A percentile compares a stretch with the other conserved stretches of the same genome.
phyloP scores from a whole-genome alignment of 2,113 vertebrate species.

The Megatriorchis doriae region DNA sequence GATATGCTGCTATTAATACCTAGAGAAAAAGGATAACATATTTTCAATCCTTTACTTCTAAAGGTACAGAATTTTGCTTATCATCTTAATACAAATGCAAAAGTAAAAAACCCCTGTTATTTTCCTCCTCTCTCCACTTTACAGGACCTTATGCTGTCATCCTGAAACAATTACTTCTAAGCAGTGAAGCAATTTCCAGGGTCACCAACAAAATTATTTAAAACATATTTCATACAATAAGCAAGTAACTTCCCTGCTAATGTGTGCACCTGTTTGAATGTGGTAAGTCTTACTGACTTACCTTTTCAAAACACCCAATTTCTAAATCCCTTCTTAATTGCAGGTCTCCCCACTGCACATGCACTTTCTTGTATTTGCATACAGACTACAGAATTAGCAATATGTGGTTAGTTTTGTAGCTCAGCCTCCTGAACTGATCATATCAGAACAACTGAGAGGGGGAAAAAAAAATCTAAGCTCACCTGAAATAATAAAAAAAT shows the following conservation, averaged over 20 bases:
- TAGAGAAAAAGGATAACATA: neutral
- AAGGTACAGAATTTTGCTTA: neutral
- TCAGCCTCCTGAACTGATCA: neutral
- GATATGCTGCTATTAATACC: conserved; percentile 63
- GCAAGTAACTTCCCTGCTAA: neutral
- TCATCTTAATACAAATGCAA: neutral
- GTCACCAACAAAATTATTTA: neutral
- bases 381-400: neutral
- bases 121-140: neutral
- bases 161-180: neutral
- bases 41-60: neutral
- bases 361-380: neutral
- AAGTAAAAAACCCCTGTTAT: neutral
- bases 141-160: neutral
- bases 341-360: neutral
- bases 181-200: neutral
- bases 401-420: neutral
- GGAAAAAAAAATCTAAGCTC: neutral
- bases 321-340: neutral
- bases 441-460: neutral
- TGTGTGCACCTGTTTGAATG: neutral
- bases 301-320: neutral
- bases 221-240: neutral
- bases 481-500: neutral
- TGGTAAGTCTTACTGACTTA: neutral